phyloP scores from a whole-genome alignment of 2,888 invertebrate species.

The Hermaeophaga mercurialis region DNA sequence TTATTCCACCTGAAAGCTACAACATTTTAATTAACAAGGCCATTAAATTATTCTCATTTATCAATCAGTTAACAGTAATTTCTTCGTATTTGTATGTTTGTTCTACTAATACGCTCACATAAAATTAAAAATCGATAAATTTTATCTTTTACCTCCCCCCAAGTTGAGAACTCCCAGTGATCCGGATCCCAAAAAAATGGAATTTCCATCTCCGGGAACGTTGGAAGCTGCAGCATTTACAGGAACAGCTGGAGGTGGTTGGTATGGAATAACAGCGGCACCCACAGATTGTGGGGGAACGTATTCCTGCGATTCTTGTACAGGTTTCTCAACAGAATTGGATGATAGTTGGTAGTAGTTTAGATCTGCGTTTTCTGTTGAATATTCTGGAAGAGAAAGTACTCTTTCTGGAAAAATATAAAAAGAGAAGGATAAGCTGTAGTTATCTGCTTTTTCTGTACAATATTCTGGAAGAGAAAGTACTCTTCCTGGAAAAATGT shows the following conservation, averaged over 20 bases:
- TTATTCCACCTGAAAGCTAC: no score
- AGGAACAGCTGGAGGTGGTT: slow-evolving; percentile 48
- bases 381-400: slow-evolving; percentile 25
- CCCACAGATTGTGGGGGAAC: slow-evolving; percentile 45
- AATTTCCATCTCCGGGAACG: slow-evolving; percentile 44
- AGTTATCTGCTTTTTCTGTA: slow-evolving; percentile 6
- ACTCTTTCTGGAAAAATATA: slow-evolving; percentile 28
- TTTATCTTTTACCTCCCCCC: slow-evolving; percentile 52
- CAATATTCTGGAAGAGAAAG: slow-evolving; percentile 25
- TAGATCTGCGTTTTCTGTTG: slow-evolving; percentile 6
- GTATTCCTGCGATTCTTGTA: slow-evolving; percentile 46
- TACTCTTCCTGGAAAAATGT: slow-evolving; percentile 27
- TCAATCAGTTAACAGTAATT: no score
- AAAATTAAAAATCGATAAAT: no score
- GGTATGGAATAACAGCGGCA: slow-evolving; percentile 44
- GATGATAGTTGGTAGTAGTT: slow-evolving; percentile 16
- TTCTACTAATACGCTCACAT: no score
- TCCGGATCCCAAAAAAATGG: slow-evolving; percentile 53
- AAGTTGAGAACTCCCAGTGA: slow-evolving; percentile 52
- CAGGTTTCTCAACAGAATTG: slow-evolving; percentile 49
- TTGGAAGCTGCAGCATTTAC: slow-evolving; percentile 48
- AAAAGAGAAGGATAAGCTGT: no score
- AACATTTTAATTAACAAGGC: no score
- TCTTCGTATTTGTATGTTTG: no score
- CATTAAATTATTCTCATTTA: no score